Conservation (phyloP, 2,113 vertebrate species). For the Scophthalmus maximus region DNA sequence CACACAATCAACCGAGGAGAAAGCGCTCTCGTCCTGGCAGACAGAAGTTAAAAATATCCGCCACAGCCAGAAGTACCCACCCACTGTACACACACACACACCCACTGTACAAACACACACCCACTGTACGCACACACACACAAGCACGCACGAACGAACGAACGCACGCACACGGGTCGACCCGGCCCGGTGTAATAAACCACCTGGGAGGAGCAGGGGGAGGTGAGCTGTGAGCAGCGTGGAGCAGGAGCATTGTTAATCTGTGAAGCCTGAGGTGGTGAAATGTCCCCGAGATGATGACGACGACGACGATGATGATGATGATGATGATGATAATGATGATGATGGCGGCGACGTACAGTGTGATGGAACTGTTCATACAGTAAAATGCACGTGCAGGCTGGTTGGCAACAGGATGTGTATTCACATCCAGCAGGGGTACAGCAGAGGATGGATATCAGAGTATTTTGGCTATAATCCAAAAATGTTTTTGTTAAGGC, state of each 20-base stretch:
- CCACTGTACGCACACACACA: slow-evolving; percentile 25
- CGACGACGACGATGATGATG: not conserved
- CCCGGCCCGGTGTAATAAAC: slow-evolving; percentile 28
- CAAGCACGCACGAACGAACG: slow-evolving; percentile 21
- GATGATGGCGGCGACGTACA: too few species aligned
- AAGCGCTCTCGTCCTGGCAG: slow-evolving; percentile 45
- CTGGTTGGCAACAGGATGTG: too few species aligned
- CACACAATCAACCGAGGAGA: slow-evolving; percentile 50
- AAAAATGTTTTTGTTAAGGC: too few species aligned
- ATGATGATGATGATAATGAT: slow-evolving; percentile 6
- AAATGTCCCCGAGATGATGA: slow-evolving; percentile 37
- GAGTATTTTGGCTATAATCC: too few species aligned
- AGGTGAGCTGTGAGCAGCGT: too few species aligned
- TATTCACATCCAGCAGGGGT: too few species aligned
- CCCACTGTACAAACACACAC: slow-evolving; percentile 22
- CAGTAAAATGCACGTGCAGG: too few species aligned
- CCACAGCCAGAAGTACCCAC: slow-evolving; percentile 13
- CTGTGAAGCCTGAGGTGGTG: slow-evolving; percentile 9
- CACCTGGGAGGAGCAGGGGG: not conserved
- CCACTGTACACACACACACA: slow-evolving; percentile 18
- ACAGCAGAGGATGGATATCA: too few species aligned
- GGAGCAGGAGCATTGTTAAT: too few species aligned
- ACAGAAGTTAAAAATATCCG: slow-evolving; percentile 71
- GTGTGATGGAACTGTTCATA: too few species aligned
- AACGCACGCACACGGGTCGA: slow-evolving; percentile 20